Conservation (phyloP, 2,113 vertebrate genomes). For the Chiloscyllium plagiosum region DNA sequence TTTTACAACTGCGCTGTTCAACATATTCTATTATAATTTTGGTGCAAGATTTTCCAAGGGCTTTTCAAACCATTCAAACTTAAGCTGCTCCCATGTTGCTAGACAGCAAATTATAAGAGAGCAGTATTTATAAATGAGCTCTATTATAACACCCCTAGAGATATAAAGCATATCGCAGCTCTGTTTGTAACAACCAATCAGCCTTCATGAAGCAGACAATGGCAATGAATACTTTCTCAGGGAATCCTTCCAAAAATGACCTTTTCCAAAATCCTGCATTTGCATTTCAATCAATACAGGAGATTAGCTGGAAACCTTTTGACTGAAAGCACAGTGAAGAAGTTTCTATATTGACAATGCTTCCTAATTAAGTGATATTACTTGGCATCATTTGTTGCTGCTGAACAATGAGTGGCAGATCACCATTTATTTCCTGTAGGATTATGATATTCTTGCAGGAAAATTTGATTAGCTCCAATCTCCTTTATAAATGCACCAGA, state of each 20-base stretch:
- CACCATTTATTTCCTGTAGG: conserved; percentile 29
- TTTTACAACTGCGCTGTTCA: neutral
- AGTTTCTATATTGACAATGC: neutral
- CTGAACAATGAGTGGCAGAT: neutral
- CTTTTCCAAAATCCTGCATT: neutral
- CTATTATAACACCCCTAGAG: neutral
- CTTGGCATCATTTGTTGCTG: neutral
- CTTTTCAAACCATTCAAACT: neutral
- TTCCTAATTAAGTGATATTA: conserved; percentile 12
- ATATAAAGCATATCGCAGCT: neutral
- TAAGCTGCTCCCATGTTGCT: neutral
- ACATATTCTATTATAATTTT: neutral
- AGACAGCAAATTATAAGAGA: neutral
- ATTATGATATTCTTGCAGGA: neutral
- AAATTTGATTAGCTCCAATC: neutral
- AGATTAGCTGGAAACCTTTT: conserved; percentile 16
- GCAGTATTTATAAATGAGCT: neutral
- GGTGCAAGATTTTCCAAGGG: neutral
- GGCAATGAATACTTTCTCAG: neutral
- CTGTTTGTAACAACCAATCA: neutral
- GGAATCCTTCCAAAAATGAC: conserved; percentile 2
- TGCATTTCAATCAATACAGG: conserved; percentile 3
- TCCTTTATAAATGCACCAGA: neutral
- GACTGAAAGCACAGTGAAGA: neutral
- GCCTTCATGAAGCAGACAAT: neutral